These are phyloP conservation scores for Podilymbus podiceps DNA, from an alignment of 2,113 vertebrate species.

Conservation along the genomic window DNA sequence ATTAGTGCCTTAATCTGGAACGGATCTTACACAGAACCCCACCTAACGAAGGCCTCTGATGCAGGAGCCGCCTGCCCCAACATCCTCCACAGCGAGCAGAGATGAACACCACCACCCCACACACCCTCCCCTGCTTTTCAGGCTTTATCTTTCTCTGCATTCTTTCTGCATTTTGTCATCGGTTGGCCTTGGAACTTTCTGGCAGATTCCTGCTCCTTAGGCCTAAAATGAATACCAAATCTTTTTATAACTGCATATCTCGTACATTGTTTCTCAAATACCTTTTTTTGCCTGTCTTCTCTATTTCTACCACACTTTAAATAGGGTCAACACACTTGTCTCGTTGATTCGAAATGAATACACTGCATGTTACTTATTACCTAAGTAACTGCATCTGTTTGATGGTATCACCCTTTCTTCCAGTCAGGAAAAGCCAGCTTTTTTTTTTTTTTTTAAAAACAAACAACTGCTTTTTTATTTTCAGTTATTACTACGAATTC, in stretches of 20 bases:
- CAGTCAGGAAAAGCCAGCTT: background rate
- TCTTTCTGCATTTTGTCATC: background rate
- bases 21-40: background rate
- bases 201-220: background rate
- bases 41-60: background rate
- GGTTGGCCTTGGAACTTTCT: background rate
- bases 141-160: background rate
- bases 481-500: background rate
- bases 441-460: background rate
- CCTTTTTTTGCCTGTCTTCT: background rate
- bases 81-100: background rate
- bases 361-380: background rate
- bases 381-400: background rate
- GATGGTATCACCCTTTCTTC: background rate
- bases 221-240: too few species aligned
- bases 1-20: background rate
- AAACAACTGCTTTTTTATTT: background rate
- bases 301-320: background rate
- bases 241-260: too few species aligned
- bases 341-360: background rate
- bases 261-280: background rate
- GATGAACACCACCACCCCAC: fast-evolving
- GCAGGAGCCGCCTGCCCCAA: background rate
- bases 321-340: background rate
- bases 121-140: background rate